Evolutionary conservation across 2,888 invertebrate species (phyloP).

Genomic region (Thymelicus acteon): DNA sequence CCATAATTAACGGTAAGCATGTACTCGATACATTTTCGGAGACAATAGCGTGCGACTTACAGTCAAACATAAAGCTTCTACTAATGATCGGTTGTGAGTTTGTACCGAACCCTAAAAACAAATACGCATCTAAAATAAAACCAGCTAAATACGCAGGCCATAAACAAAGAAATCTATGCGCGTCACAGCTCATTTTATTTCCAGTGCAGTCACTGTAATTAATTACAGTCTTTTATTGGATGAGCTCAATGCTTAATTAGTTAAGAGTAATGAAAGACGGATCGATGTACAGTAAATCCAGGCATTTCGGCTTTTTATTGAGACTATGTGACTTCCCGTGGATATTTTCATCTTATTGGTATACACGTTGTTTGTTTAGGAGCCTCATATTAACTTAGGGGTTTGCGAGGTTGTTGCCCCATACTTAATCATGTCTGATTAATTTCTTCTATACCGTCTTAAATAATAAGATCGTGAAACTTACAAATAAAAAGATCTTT

Average conservation of each 20-base stretch:
- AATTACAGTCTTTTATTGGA: conserved; percentile 56
- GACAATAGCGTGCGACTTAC: too few species aligned
- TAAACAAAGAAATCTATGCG: conserved; percentile 64
- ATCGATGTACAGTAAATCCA: conserved; percentile 21
- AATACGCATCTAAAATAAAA: conserved; percentile 52
- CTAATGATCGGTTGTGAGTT: too few species aligned
- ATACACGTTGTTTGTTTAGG: conserved; percentile 23
- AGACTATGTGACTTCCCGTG: conserved; percentile 11
- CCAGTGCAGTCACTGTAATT: conserved; percentile 56
- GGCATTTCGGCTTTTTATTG: conserved; percentile 28
- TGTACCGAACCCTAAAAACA: conserved; percentile 41
- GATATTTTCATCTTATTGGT: conserved; percentile 21
- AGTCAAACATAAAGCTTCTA: too few species aligned
- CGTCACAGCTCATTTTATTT: conserved; percentile 53
- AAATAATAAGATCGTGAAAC: not conserved
- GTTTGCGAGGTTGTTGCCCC: conserved; percentile 17
- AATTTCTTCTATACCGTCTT: not conserved
- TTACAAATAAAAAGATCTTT: not conserved
- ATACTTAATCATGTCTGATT: not conserved
- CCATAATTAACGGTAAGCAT: too few species aligned
- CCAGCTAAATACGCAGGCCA: conserved; percentile 55
- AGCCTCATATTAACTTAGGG: conserved; percentile 13
- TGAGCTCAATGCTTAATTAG: conserved; percentile 44
- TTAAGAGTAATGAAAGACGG: conserved; percentile 32
- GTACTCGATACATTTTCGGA: too few species aligned